These are phyloP conservation scores for Plutella xylostella DNA, from an alignment of 2,888 invertebrate species.

Conservation along the genomic window DNA sequence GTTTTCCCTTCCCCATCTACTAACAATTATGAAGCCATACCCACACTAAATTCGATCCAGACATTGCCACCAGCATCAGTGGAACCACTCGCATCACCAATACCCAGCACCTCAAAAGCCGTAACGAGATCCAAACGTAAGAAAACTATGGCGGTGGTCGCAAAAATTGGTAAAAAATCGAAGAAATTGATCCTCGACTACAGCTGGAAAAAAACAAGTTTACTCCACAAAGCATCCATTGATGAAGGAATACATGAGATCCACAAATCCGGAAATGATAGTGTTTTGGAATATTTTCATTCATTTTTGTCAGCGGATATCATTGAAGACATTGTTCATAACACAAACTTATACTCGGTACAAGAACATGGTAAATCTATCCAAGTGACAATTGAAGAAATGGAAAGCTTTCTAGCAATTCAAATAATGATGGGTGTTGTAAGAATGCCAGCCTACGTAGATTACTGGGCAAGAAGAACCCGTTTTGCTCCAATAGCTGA, in stretches of 20 bases:
- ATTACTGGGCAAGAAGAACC: conserved; percentile 2
- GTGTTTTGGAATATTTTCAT: conserved; percentile 1
- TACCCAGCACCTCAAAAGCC: no score
- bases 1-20: no score
- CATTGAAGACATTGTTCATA: background rate
- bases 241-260: background rate
- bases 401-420: conserved; percentile 5
- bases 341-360: conserved; percentile 5
- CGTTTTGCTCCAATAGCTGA: conserved; percentile 2
- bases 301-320: conserved; percentile 7
- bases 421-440: conserved; percentile 7
- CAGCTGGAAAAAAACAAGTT: background rate
- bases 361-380: conserved; percentile 5
- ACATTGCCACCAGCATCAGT: no score
- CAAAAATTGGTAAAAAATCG: background rate
- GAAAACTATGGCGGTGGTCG: no score
- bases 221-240: background rate
- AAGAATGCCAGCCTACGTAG: conserved; percentile 4
- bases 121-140: no score
- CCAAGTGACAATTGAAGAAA: conserved; percentile 4
- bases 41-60: no score
- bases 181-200: background rate
- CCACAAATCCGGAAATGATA: background rate
- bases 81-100: no score
- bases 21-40: no score